phyloP scores from a whole-genome alignment of 2,888 invertebrate species.

The Teleiodes luculella region DNA sequence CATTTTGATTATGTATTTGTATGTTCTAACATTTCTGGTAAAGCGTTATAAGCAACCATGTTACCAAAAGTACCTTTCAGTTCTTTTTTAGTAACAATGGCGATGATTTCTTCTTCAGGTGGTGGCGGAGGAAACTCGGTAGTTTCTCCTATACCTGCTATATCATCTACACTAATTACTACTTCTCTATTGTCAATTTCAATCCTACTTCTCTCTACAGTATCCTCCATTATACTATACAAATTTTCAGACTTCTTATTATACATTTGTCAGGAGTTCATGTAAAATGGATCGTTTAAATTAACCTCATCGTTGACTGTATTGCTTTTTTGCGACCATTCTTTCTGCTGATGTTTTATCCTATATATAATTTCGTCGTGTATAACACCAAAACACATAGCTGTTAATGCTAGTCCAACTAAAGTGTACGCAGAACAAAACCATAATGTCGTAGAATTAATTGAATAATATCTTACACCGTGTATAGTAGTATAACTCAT shows the following conservation, averaged over 20 bases:
- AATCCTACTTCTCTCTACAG: slow-evolving; percentile 65
- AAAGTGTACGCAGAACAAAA: slow-evolving; percentile 93
- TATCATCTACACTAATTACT: slow-evolving; percentile 73
- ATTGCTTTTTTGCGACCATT: slow-evolving; percentile 80
- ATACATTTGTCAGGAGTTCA: slow-evolving; percentile 87
- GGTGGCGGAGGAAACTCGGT: slow-evolving; percentile 64
- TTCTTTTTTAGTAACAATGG: slow-evolving; percentile 74
- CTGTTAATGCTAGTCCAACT: slow-evolving; percentile 91
- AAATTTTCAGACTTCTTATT: slow-evolving; percentile 76
- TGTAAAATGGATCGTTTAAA: slow-evolving; percentile 81
- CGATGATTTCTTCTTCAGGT: slow-evolving; percentile 71
- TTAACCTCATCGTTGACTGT: slow-evolving; percentile 83
- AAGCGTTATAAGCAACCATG: slow-evolving; percentile 74
- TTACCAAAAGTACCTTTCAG: slow-evolving; percentile 65
- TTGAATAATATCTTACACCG: slow-evolving; percentile 75
- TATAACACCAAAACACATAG: slow-evolving; percentile 94
- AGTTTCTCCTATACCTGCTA: slow-evolving; percentile 45
- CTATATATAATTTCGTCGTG: slow-evolving; percentile 93
- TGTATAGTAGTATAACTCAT: slow-evolving; percentile 73
- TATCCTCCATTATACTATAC: slow-evolving; percentile 78
- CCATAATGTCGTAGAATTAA: slow-evolving; percentile 87
- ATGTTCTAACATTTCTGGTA: slow-evolving; percentile 74
- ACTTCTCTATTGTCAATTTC: slow-evolving; percentile 74
- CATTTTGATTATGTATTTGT: slow-evolving; percentile 50
- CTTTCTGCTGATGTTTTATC: slow-evolving; percentile 83